These are phyloP conservation scores for Microdon myrmicae DNA, from an alignment of 2,888 invertebrate species.

Conservation along the genomic window DNA sequence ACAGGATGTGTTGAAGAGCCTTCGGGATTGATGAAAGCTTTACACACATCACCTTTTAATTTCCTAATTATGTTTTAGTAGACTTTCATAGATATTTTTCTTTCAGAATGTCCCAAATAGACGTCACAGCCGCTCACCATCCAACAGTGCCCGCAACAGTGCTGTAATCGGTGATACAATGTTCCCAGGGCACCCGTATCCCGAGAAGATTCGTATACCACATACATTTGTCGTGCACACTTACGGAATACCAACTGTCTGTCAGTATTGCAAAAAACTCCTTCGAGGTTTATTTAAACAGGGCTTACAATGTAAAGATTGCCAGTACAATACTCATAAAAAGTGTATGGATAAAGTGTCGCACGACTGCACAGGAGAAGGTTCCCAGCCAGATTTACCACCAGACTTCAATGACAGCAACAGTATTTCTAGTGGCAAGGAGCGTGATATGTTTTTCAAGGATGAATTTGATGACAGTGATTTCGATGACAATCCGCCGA, in stretches of 20 bases:
- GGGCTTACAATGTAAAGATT: conserved; percentile 96
- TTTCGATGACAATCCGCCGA: conserved; percentile 68
- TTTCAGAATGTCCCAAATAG: conserved; percentile 66
- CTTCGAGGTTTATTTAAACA: conserved; percentile 95
- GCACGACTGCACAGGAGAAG: conserved; percentile 88
- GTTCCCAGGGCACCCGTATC: conserved; percentile 43
- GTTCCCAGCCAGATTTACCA: conserved; percentile 58
- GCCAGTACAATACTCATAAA: conserved; percentile 95
- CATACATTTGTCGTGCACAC: conserved; percentile 97
- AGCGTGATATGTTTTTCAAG: conserved; percentile 61
- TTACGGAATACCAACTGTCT: conserved; percentile 96
- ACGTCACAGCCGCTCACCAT: conserved; percentile 76
- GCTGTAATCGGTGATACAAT: conserved; percentile 28
- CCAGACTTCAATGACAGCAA: conserved; percentile 60
- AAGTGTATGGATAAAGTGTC: conserved; percentile 92
- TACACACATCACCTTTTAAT: too few species aligned
- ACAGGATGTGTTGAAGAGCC: too few species aligned
- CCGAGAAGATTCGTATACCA: conserved; percentile 77
- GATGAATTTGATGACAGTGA: conserved; percentile 73
- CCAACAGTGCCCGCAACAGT: conserved; percentile 70
- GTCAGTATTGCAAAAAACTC: conserved; percentile 94
- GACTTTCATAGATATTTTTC: conserved; percentile 51
- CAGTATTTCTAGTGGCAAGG: conserved; percentile 53
- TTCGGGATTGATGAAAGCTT: too few species aligned
- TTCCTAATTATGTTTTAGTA: conserved; percentile 36